Percentiles rank a stretch among this genome's conserved stretches.
Evolutionary conservation across 2,797 vertebrate species (phyloP).

Genomic region (Tympanoctomys barrerae): DNA sequence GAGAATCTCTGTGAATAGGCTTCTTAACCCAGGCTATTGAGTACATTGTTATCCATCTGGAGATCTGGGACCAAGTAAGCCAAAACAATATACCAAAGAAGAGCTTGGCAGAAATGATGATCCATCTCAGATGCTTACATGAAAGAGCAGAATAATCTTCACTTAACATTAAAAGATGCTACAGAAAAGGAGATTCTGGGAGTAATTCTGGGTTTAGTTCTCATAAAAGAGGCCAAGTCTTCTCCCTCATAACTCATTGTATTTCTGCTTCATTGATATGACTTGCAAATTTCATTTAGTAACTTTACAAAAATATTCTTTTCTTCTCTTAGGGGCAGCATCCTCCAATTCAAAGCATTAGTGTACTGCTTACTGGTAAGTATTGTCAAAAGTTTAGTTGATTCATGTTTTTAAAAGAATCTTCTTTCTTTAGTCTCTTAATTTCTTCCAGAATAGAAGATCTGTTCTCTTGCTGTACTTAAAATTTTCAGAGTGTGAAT

Average conservation of each 20-base stretch:
- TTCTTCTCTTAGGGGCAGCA: constrained; percentile 58
- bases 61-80: not conserved
- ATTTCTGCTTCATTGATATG: not conserved
- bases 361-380: constrained; percentile 72
- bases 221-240: not conserved
- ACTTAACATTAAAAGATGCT: not conserved
- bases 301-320: constrained; percentile 27
- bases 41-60: not conserved
- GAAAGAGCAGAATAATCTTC: not conserved
- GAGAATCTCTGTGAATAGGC: not conserved
- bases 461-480: not conserved
- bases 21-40: not conserved
- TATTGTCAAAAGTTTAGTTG: constrained; percentile 45
- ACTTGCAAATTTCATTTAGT: not conserved
- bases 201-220: not conserved
- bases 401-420: constrained; percentile 29
- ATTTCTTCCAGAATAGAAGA: constrained; percentile 6
- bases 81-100: not conserved
- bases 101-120: not conserved
- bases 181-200: not conserved
- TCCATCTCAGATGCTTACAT: not conserved
- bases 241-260: not conserved
- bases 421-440: constrained; percentile 19
- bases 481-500: not conserved
- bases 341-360: constrained; percentile 71